Percentiles rank a stretch among this genome's conserved stretches.
These are phyloP conservation scores for Spodoptera exigua DNA, from an alignment of 2,888 invertebrate genomes.

Conservation along the genomic window DNA sequence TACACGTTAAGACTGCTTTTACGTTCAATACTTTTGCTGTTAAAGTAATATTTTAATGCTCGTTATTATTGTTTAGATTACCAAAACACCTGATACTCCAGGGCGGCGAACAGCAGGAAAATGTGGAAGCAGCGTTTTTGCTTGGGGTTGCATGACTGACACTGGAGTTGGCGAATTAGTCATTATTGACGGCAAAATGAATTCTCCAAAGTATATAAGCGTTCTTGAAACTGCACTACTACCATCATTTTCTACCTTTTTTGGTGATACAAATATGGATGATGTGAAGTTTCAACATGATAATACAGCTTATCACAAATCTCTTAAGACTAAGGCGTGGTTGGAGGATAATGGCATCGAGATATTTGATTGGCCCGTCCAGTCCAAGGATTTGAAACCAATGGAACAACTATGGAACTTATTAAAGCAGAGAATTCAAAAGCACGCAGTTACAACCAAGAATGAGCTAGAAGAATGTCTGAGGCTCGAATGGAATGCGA, in stretches of 20 bases:
- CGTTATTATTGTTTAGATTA: no score
- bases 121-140: no score
- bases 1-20: no score
- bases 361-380: background rate
- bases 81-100: no score
- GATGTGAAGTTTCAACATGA: conserved; percentile 4
- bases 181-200: background rate
- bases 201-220: background rate
- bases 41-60: no score
- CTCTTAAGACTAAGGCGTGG: background rate
- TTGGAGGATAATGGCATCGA: background rate
- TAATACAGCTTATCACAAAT: background rate
- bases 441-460: no score
- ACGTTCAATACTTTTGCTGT: no score
- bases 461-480: background rate
- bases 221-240: background rate
- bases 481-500: background rate
- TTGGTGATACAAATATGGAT: conserved; percentile 9
- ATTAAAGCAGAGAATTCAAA: no score
- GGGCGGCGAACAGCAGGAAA: no score
- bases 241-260: background rate
- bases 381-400: no score
- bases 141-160: conserved; percentile 3
- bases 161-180: conserved; percentile 5
- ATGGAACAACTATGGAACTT: no score